These are phyloP conservation scores for Macropis europaea DNA, from an alignment of 2,888 invertebrate species.

Conservation along the genomic window DNA sequence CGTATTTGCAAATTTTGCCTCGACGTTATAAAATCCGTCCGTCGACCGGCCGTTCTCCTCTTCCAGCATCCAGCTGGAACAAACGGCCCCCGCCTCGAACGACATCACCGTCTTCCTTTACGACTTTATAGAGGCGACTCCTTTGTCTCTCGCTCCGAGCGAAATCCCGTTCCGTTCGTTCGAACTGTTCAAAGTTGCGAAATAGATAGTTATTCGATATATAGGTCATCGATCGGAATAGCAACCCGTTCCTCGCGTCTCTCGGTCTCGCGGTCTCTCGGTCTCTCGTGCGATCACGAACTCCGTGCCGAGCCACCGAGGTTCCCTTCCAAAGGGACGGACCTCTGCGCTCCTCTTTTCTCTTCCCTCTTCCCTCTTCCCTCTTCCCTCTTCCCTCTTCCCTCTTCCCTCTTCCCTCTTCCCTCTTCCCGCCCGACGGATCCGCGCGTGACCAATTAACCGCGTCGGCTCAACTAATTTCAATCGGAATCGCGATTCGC, in stretches of 20 bases:
- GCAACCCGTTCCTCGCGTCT: slow-evolving; percentile 8
- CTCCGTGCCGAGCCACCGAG: background rate
- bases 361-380: background rate
- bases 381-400: background rate
- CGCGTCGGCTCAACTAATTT: too few relatives aligned
- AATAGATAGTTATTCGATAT: slow-evolving; percentile 43
- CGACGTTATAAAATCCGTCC: too few relatives aligned
- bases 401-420: background rate
- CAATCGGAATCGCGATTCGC: too few relatives aligned
- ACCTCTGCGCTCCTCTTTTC: too few relatives aligned
- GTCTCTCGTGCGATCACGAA: slow-evolving; percentile 23
- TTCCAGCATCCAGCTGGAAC: background rate
- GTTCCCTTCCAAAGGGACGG: background rate
- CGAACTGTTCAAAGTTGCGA: slow-evolving; percentile 16
- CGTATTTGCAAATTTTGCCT: too few relatives aligned
- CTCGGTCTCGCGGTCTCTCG: background rate
- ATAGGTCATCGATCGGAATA: slow-evolving; percentile 32
- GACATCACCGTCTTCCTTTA: slow-evolving; percentile 17
- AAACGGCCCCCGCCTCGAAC: slow-evolving; percentile 4
- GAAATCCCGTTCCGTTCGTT: background rate
- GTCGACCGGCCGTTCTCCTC: slow-evolving; percentile 2
- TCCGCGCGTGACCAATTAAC: slow-evolving; percentile 4
- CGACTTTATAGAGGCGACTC: slow-evolving; percentile 15
- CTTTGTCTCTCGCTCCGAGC: slow-evolving; percentile 21
- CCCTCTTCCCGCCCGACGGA: background rate